A percentile compares a stretch with the other conserved stretches of the same genome.
phyloP scores from a whole-genome alignment of 1,140 invertebrate genomes.

The Drosophila sproati region DNA sequence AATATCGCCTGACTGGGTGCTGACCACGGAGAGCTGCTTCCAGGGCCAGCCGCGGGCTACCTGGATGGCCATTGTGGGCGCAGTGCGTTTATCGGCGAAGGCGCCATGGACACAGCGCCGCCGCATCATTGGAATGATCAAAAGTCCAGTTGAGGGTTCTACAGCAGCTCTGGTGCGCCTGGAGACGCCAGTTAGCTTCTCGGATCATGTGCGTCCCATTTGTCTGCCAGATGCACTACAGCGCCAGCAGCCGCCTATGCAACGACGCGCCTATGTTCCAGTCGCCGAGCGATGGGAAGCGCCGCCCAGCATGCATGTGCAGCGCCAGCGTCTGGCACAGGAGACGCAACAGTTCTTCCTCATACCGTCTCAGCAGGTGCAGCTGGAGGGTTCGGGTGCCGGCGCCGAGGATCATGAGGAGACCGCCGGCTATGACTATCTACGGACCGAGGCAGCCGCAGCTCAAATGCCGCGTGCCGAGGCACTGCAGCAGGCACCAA shows the following conservation, averaged over 20 bases:
- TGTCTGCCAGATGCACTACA: conserved; percentile 88
- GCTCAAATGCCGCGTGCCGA: conserved; percentile 76
- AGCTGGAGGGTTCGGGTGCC: conserved; percentile 39
- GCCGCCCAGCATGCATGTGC: not conserved
- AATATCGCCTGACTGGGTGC: conserved; percentile 91
- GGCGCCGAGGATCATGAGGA: conserved; percentile 26
- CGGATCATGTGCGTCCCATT: conserved; percentile 93
- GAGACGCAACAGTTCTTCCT: conserved; percentile 81
- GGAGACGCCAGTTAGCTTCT: conserved; percentile 90
- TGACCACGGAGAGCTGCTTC: conserved; percentile 95
- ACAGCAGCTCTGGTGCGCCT: conserved; percentile 92
- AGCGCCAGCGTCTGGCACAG: conserved; percentile 54
- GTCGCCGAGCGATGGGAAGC: conserved; percentile 72
- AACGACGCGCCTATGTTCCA: conserved; percentile 68
- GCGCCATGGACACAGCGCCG: conserved; percentile 95
- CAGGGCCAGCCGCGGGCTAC: conserved; percentile 94
- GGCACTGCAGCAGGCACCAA: conserved; percentile 61
- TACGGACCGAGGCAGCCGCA: conserved; percentile 49
- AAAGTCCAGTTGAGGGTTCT: conserved; percentile 94
- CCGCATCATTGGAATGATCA: conserved; percentile 93
- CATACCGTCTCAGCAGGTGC: conserved; percentile 61
- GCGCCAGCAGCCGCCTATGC: conserved; percentile 57
- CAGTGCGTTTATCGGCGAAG: conserved; percentile 90
- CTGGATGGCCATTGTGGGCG: conserved; percentile 92
- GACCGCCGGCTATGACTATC: conserved; percentile 31